Evolutionary conservation across 2,113 vertebrate species (phyloP), one percentile per base, ranked within the genome.

Genomic region (Brachyhypopomus gauderio): DNA sequence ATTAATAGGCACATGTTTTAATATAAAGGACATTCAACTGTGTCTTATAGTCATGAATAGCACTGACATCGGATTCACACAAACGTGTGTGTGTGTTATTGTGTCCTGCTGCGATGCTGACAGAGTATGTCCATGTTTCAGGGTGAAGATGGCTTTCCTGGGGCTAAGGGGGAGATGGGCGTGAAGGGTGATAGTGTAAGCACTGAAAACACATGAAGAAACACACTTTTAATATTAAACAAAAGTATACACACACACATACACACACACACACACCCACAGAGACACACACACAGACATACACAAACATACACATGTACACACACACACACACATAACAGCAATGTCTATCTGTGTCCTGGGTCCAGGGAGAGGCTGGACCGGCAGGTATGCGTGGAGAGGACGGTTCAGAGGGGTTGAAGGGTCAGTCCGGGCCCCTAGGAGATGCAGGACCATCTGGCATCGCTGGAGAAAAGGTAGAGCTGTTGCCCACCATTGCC

Each of bases 91-190:
- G 17, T 36, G 45, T 38, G 45, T 52, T 67, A 27, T 27, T 64
- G 64, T 85, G 55, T 81, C 9, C 12, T 41, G 12, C 63, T 63
- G 30, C 14, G 12, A 52, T 52, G 45, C 12, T 52, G 45, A 3
- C 45, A 12, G 45, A 14, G 45, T 14, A 3, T 52, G 45, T 14
- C 11, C 12, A 14, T 82, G 12, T 76, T 60, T 19, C 84, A 99
- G 98, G 98, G 98, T 79, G 98, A 99, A 92, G 98, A 98, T 6
- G 98, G 98, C 17, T 99, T 99, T 88, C 95, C 95, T 0, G 98
- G 98, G 17, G 94, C 96, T 83, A 99, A 99, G 87, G 97, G 98
- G 0, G 97, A 99, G 84, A 97, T 98, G 95, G 98, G 98, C 84
- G 91, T 92, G 82, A 99, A 99, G 84, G 97, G 98, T 6, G 98